Percentiles rank a stretch among this genome's conserved stretches.
phyloP scores from a whole-genome alignment of 2,113 vertebrate species.

The Machaerirhynchus nigripectus region DNA sequence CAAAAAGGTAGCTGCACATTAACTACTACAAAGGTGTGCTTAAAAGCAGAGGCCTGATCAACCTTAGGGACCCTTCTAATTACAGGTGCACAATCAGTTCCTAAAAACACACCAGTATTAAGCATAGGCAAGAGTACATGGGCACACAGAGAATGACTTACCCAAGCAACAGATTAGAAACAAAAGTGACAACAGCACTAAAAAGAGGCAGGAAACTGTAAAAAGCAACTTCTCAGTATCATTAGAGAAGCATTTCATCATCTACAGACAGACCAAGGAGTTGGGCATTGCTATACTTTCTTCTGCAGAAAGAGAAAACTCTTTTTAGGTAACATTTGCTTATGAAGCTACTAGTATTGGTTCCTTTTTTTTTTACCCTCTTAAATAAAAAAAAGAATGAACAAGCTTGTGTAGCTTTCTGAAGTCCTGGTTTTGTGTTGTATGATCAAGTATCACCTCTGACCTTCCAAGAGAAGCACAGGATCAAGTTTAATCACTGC shows the following conservation, averaged over 20 bases:
- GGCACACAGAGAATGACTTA: constrained; percentile 39
- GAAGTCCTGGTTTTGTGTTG: not conserved
- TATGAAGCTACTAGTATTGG: not conserved
- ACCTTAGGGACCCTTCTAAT: not conserved
- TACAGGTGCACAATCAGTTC: not conserved
- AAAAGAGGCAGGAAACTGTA: constrained; percentile 30
- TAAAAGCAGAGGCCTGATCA: not conserved
- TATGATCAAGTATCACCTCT: not conserved
- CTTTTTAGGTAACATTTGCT: not conserved
- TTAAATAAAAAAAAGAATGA: not conserved
- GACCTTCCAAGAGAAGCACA: not conserved
- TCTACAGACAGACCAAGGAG: constrained; percentile 1
- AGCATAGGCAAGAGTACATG: not conserved
- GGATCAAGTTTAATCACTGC: not conserved
- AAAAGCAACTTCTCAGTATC: constrained; percentile 21
- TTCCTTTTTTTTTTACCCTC: not conserved
- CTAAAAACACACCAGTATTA: not conserved
- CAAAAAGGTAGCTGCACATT: not conserved
- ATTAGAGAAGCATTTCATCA: constrained; percentile 28
- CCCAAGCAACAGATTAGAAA: constrained; percentile 49
- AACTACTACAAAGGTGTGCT: not conserved
- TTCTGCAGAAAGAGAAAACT: constrained; percentile 34
- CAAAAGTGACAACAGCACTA: constrained; percentile 48
- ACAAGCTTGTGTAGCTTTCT: not conserved
- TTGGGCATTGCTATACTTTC: constrained; percentile 7